Base-by-base conservation (phyloP, 2,797 vertebrate genomes). In the Psittacula echo region DNA sequence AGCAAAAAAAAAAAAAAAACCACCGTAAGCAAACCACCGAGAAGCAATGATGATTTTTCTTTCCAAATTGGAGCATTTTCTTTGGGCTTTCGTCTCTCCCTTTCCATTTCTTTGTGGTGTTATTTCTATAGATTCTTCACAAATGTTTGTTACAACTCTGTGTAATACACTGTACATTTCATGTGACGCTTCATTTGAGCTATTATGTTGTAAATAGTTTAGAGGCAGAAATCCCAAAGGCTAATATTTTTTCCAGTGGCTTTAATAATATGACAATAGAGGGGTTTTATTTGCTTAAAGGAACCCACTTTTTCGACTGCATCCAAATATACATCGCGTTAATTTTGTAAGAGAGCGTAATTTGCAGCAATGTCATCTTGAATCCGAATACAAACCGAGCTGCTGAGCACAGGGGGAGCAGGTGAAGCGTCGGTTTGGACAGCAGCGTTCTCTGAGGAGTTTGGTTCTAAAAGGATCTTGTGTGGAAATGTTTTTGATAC, bases 401-500 rank as follows among this genome's bases (percentile, higher is more conserved):
- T 24, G 4, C 53, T 37, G 83, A 37, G 12, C 34, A 8, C 1
- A 0, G 37, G 41, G 71, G 30, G 60, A 34, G 62, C 50, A 74
- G 54, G 39, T 39, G 60, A 27, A 51, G 51, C 2, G 3, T 17
- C 21, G 13, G n/a, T 51, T 11, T 0, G 7, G 71, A 47, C 62
- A 90, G 30, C 18, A 29, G 37, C 39, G 3, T 71, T 48, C 70
- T 37, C 30, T 18, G 14, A 32, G 58, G 73, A 72, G 45, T 76
- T 54, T 34, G 62, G 37, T 66, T 68, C 78, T 82, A 42, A 91
- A 89, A 94, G 93, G 87, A 74, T 89, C 87, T 78, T 91, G 34
- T n/a, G 76, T 93, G 93, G 94, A 96, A 96, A 86, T 94, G 89
- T 90, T 96, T 94, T 60, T 68, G 93, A 84, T 94, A 94, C 96